Evolutionary conservation across 2,113 vertebrate species (phyloP), one percentile per base, ranked within the genome.

Genomic region (Sturnus vulgaris): DNA sequence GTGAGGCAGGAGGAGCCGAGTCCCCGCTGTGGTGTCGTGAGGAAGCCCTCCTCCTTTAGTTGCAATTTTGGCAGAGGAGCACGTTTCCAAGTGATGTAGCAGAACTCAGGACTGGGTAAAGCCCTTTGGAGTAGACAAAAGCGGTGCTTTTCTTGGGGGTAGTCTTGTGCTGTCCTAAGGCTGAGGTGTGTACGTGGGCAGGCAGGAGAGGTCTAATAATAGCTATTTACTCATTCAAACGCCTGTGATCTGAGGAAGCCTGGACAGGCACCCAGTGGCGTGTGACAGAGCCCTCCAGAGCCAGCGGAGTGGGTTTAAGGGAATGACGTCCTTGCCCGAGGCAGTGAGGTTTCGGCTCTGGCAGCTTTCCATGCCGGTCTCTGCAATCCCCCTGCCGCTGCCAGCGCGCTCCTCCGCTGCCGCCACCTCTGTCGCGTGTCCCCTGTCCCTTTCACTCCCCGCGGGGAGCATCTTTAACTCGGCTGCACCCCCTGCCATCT

Each of bases 131-230:
- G 28, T 33, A 35, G 28, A 25, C 64, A 66, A 63, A 63, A 42
- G 23, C 10, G 28, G 3, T 92, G 12, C 82, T 93, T 86, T 66
- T 55, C 53, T 53, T 33, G 40, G 70, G 84, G 52, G 7, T 50
- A 82, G 55, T 69, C 70, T 66, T 73, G 27, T 86, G 84, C 56
- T 79, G 52, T 53, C 57, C 73, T 61, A 11, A 92, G 60, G 63
- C 57, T 69, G 56, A 93, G 90, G 86, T 39, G 82, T 66, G 47
- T 82, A 46, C 9, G n/a, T 66, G 76, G 76, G 72, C 65, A 82
- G 76, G 68, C 57, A 90, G 60, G 82, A 88, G 80, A 90, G 85
- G 56, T 92, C 92, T 94, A 95, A 90, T 95, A 95, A 97, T 94
- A 95, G 79, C 88, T 60, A 64, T 94, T 96, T 94, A 88, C 86